Evolutionary conservation across 2,888 invertebrate species (phyloP).

Genomic region (Eupithecia pulchellata): DNA sequence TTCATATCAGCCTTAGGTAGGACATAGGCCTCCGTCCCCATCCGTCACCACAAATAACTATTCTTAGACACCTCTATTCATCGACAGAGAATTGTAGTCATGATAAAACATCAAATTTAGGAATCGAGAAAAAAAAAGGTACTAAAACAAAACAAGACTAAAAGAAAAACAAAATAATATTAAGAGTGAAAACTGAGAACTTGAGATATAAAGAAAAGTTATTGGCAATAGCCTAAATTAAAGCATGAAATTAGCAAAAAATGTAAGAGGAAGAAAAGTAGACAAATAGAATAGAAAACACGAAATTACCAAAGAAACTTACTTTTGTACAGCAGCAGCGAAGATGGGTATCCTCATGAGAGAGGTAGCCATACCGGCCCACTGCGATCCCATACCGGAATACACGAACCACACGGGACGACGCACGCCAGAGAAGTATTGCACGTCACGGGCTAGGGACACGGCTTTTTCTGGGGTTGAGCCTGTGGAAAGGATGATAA

Average conservation of each 20-base stretch:
- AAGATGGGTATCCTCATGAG: constrained; percentile 91
- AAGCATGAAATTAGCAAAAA: background rate
- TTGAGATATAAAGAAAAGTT: no score
- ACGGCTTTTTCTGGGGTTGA: constrained; percentile 71
- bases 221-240: no score
- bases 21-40: background rate
- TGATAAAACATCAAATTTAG: background rate
- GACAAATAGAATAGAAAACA: no score
- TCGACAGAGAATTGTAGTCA: no score
- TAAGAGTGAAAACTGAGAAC: no score
- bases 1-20: background rate
- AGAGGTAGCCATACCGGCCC: constrained; percentile 92
- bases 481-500: no score
- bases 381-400: constrained; percentile 96
- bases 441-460: constrained; percentile 77
- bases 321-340: constrained; percentile 88
- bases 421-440: constrained; percentile 86
- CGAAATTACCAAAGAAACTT: no score
- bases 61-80: no score
- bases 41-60: background rate
- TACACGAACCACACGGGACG: constrained; percentile 95
- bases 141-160: background rate
- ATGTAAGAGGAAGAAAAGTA: no score
- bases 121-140: background rate
- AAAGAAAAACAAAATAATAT: no score